These are phyloP conservation scores for Sciaenops ocellatus DNA, from an alignment of 2,797 vertebrate genomes.

Conservation along the genomic window DNA sequence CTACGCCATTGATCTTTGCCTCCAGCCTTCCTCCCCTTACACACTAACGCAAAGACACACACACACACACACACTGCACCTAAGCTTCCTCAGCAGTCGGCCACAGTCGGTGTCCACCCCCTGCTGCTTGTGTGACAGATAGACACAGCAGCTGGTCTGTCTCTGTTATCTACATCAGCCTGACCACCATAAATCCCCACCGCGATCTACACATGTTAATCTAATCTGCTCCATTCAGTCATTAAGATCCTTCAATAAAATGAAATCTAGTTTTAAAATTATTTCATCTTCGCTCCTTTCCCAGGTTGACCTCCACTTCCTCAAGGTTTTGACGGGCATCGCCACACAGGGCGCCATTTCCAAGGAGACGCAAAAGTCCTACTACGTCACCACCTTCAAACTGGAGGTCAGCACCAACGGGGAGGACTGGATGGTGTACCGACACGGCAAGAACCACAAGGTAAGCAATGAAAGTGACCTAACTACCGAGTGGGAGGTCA, in stretches of 20 bases:
- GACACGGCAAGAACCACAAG: constrained; percentile 99
- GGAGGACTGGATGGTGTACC: constrained; percentile 99
- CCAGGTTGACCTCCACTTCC: constrained; percentile 85
- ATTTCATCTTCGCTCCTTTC: neutral
- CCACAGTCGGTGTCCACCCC: constrained; percentile 52
- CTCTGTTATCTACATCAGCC: constrained; percentile 56
- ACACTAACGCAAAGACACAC: constrained; percentile 40
- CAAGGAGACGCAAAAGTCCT: constrained; percentile 94
- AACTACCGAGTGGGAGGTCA: too few relatives aligned
- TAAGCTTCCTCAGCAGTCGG: constrained; percentile 53
- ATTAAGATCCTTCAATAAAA: neutral
- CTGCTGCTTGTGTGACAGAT: constrained; percentile 65
- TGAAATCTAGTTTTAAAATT: neutral
- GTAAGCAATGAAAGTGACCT: constrained; percentile 72
- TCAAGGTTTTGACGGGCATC: constrained; percentile 94
- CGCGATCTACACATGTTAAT: neutral
- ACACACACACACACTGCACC: constrained; percentile 33
- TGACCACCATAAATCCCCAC: constrained; percentile 22
- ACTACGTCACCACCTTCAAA: constrained; percentile 96
- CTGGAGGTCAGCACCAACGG: constrained; percentile 99
- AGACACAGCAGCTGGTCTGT: constrained; percentile 56
- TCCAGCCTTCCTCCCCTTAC: constrained; percentile 53
- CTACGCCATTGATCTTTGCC: constrained; percentile 81
- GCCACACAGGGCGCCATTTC: constrained; percentile 97
- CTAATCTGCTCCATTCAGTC: neutral